A percentile compares a stretch with the other conserved stretches of the same genome.
Evolutionary conservation across 2,113 vertebrate species (phyloP).

Genomic region (Coracopsis vasa): DNA sequence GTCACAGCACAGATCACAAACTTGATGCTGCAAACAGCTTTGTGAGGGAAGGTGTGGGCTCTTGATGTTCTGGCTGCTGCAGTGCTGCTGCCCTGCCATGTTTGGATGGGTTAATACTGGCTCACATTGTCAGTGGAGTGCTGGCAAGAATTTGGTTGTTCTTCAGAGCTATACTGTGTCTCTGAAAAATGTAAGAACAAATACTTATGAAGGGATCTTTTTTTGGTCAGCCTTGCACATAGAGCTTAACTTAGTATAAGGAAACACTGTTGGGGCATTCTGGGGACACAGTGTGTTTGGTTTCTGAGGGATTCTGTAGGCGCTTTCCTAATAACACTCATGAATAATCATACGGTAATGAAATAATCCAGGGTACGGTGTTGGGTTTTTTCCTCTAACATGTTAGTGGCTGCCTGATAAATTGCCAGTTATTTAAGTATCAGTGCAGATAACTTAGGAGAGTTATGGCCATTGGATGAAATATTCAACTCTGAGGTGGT

Average conservation of each 20-base stretch:
- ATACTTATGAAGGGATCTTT: not conserved
- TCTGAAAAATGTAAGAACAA: not conserved
- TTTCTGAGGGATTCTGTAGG: not conserved
- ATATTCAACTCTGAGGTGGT: not conserved
- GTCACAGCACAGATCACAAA: not conserved
- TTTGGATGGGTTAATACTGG: not conserved
- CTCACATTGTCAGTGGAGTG: not conserved
- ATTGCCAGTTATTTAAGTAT: not conserved
- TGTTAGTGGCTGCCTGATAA: not conserved
- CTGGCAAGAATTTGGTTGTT: not conserved
- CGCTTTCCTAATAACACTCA: not conserved
- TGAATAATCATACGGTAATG: not conserved
- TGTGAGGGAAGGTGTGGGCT: not conserved
- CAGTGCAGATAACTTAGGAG: not conserved
- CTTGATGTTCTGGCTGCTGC: not conserved
- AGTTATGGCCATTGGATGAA: not conserved
- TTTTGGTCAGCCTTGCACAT: not conserved
- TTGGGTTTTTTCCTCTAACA: fast-evolving
- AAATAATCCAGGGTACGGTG: not conserved
- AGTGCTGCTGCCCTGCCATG: not conserved
- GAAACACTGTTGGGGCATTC: not conserved
- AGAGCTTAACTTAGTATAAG: not conserved
- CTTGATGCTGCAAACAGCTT: not conserved
- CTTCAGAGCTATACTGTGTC: not conserved
- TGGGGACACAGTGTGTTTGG: not conserved